Evolutionary conservation across 2,113 vertebrate species (phyloP).

Genomic region (Chaetops frenatus): DNA sequence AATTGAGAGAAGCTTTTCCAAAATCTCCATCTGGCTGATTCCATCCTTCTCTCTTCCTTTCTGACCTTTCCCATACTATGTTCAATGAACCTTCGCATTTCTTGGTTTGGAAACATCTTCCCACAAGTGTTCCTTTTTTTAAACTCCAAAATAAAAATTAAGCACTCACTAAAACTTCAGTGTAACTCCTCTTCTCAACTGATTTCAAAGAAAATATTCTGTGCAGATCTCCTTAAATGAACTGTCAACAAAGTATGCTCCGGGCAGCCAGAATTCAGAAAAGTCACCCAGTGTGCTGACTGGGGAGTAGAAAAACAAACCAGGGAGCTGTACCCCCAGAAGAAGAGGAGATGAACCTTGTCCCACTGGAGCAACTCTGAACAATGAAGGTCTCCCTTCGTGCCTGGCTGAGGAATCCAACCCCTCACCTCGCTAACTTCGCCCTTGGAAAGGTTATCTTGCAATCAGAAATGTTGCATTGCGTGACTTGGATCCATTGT

Average conservation of each 20-base stretch:
- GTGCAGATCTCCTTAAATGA: constrained; percentile 51
- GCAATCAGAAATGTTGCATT: constrained; percentile 67
- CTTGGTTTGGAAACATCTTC: constrained; percentile 26
- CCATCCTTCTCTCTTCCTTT: not conserved
- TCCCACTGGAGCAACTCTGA: not conserved
- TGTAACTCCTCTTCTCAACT: not conserved
- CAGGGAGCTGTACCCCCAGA: not conserved
- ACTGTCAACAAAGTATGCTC: constrained; percentile 50
- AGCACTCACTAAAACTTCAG: constrained; percentile 4
- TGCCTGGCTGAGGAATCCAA: constrained; percentile 48
- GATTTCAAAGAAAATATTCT: constrained; percentile 48
- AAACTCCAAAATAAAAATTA: constrained; percentile 11
- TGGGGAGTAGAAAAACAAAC: constrained; percentile 30
- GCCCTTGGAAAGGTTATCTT: constrained; percentile 65
- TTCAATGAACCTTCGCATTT: not conserved
- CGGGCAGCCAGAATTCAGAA: not conserved
- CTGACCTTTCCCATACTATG: constrained; percentile 29
- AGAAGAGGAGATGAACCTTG: not conserved
- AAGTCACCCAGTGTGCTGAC: not conserved
- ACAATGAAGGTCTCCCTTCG: not conserved
- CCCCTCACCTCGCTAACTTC: constrained; percentile 43
- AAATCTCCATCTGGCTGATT: not conserved
- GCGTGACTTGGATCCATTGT: constrained; percentile 73
- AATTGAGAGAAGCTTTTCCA: not conserved
- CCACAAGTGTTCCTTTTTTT: not conserved